Conservation (phyloP, 1,140 invertebrate species). For the Mactra quadrangularis region DNA sequence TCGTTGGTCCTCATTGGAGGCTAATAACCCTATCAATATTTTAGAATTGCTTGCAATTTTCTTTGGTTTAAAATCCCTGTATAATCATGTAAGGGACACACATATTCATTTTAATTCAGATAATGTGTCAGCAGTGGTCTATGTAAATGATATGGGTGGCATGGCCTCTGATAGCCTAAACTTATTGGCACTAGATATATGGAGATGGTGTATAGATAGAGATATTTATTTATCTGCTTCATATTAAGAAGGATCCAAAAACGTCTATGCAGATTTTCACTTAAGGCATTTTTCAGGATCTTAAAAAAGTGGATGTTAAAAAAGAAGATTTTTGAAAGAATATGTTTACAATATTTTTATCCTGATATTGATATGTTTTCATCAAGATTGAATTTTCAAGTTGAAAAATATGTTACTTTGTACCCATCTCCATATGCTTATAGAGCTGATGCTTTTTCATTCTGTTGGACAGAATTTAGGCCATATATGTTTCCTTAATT, state of each 20-base stretch:
- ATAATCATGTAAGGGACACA: too few relatives aligned
- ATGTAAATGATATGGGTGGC: slow-evolving; percentile 55
- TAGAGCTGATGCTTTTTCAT: slow-evolving; percentile 17
- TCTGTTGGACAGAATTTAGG: slow-evolving; percentile 12
- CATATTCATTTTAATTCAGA: slow-evolving; percentile 35
- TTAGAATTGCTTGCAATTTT: slow-evolving; percentile 5
- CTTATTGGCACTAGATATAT: slow-evolving; percentile 25
- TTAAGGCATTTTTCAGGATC: slow-evolving; percentile 16
- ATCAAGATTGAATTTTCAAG: neutral
- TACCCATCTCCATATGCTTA: neutral
- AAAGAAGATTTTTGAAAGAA: slow-evolving; percentile 11
- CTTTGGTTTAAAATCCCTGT: neutral
- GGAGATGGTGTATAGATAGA: slow-evolving; percentile 48
- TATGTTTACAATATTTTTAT: slow-evolving; percentile 35
- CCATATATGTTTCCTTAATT: slow-evolving; percentile 40
- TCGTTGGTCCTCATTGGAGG: neutral
- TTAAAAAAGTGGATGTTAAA: slow-evolving; percentile 23
- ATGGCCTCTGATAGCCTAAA: slow-evolving; percentile 22
- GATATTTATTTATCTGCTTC: slow-evolving; percentile 38
- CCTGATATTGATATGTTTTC: slow-evolving; percentile 42
- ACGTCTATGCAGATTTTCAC: slow-evolving; percentile 24
- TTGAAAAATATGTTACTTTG: slow-evolving; percentile 30
- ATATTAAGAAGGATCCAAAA: slow-evolving; percentile 13
- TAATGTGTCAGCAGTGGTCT: slow-evolving; percentile 23
- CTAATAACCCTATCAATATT: neutral